These are phyloP conservation scores for Pavo muticus DNA, from an alignment of 2,113 vertebrate species.

Conservation along the genomic window DNA sequence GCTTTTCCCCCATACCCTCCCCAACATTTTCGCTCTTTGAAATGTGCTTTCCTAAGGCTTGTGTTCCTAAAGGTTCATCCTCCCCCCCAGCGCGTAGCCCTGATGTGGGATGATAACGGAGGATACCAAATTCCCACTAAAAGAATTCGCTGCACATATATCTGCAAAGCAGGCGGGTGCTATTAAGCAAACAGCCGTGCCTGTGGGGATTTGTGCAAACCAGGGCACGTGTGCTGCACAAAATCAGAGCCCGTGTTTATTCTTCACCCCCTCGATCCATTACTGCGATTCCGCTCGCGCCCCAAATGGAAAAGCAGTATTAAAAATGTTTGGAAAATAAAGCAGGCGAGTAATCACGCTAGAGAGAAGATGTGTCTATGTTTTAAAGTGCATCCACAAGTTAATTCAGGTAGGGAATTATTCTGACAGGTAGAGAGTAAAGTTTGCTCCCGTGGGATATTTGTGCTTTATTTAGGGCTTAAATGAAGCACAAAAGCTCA, in stretches of 20 bases:
- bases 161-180: not conserved
- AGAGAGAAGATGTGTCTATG: not conserved
- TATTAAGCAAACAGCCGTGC: not conserved
- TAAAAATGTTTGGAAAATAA: not conserved
- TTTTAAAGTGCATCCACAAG: constrained; percentile 40
- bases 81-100: not conserved
- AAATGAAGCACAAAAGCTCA: constrained; percentile 56
- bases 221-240: not conserved
- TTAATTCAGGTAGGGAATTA: constrained; percentile 70
- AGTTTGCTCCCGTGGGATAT: constrained; percentile 45
- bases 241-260: not conserved
- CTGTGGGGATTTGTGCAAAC: not conserved
- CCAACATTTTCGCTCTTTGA: not conserved
- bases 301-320: not conserved
- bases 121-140: not conserved
- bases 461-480: constrained; percentile 62
- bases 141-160: not conserved
- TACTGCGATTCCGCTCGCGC: not conserved
- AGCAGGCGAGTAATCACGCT: not conserved
- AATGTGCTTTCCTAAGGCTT: not conserved
- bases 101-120: not conserved
- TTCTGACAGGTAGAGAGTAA: constrained; percentile 65
- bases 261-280: not conserved
- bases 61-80: not conserved
- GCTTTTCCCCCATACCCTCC: not conserved